Percentiles rank a stretch among this genome's conserved stretches.
Conservation (phyloP, 1,140 invertebrate species). For the Monomorium pharaonis region DNA sequence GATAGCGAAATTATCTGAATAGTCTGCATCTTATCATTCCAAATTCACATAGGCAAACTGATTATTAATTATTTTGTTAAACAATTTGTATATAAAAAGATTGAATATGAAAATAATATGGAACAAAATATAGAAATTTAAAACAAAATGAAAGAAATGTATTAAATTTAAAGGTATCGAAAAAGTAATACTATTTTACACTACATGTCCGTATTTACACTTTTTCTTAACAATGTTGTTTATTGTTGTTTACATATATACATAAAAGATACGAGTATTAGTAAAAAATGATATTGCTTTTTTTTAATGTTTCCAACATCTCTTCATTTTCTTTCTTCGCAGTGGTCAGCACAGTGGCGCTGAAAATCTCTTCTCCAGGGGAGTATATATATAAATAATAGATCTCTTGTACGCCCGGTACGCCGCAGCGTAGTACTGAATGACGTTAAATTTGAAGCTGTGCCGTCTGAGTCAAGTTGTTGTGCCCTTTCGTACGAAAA, state of each 20-base stretch:
- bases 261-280: not conserved
- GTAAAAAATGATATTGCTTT: not conserved
- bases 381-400: too few species aligned
- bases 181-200: not conserved
- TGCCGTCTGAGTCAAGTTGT: not conserved
- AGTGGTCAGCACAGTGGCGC: not conserved
- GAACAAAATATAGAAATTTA: not conserved
- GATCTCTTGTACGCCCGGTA: not conserved
- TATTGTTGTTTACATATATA: not conserved
- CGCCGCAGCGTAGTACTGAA: not conserved
- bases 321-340: not conserved
- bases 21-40: not conserved
- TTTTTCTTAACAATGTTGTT: not conserved
- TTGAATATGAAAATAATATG: not conserved
- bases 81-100: not conserved
- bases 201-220: not conserved
- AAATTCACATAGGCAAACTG: not conserved
- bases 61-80: not conserved
- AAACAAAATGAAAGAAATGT: not conserved
- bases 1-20: not conserved
- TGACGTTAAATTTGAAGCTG: constrained; percentile 49
- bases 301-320: not conserved
- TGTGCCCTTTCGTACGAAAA: not conserved
- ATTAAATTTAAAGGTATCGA: too few species aligned
- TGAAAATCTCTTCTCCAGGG: not conserved